A percentile compares a stretch with the other conserved stretches of the same genome.
Conservation (phyloP, 2,113 vertebrate species). For the Lasiurus borealis region DNA sequence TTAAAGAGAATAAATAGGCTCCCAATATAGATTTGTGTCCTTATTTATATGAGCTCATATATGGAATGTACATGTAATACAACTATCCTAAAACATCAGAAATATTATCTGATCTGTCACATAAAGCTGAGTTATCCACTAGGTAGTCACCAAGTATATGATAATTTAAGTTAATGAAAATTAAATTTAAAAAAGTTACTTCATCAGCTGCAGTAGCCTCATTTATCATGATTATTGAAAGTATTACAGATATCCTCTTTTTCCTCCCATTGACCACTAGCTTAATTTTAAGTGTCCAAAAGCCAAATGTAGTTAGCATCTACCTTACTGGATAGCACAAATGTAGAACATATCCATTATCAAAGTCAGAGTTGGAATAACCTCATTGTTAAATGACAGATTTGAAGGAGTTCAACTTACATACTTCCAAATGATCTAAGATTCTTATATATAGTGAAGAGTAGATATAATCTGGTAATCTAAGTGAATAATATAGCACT, state of each 20-base stretch:
- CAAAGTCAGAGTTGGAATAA: neutral
- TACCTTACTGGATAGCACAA: neutral
- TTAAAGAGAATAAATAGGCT: neutral
- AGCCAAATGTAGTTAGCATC: neutral
- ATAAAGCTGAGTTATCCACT: neutral
- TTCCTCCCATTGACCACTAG: neutral
- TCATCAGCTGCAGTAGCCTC: neutral
- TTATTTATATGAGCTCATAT: neutral
- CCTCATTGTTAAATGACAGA: neutral
- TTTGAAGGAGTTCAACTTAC: neutral
- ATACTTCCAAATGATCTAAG: neutral
- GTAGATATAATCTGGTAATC: neutral
- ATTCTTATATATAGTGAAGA: neutral
- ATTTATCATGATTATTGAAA: neutral
- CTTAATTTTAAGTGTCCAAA: neutral
- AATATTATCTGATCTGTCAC: neutral
- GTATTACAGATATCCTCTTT: too few relatives aligned
- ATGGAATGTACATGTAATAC: neutral
- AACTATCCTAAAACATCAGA: neutral
- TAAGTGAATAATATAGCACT: neutral
- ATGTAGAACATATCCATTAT: neutral
- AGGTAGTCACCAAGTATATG: neutral
- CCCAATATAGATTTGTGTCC: neutral
- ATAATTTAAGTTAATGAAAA: constrained; percentile 15
- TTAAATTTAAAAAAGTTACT: neutral